Evolutionary conservation across 2,113 vertebrate genomes (phyloP).

Genomic region (Atlantisia rogersi): DNA sequence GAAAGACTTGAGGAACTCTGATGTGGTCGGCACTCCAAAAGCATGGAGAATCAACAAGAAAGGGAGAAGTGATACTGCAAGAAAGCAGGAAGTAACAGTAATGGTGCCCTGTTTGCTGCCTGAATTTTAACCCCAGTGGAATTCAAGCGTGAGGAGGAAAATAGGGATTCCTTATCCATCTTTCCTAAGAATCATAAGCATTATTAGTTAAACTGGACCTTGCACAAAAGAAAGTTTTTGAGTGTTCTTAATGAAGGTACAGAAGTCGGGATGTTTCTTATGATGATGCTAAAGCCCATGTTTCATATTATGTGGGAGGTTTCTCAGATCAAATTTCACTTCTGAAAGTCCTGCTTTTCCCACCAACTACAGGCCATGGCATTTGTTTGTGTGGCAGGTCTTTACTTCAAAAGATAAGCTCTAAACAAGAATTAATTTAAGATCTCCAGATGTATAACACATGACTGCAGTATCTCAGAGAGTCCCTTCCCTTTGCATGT

Average conservation of each 20-base stretch:
- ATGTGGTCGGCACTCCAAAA: not conserved
- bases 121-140: not conserved
- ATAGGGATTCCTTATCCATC: not conserved
- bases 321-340: not conserved
- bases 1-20: fast-evolving
- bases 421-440: not conserved
- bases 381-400: not conserved
- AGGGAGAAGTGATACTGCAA: not conserved
- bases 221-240: not conserved
- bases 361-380: not conserved
- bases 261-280: not conserved
- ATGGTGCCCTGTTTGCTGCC: not conserved
- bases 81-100: not conserved
- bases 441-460: not conserved
- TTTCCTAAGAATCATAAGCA: not conserved
- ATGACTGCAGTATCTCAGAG: not conserved
- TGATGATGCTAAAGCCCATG: not conserved
- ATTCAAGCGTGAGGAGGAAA: not conserved
- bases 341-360: not conserved
- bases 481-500: not conserved
- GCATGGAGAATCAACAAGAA: not conserved
- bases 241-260: not conserved
- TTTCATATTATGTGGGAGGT: not conserved
- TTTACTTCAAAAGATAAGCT: not conserved
- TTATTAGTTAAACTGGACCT: not conserved